Percentiles rank a stretch among this genome's conserved stretches.
These are phyloP conservation scores for Hystrix brachyura DNA, from an alignment of 2,113 vertebrate species.

Conservation along the genomic window DNA sequence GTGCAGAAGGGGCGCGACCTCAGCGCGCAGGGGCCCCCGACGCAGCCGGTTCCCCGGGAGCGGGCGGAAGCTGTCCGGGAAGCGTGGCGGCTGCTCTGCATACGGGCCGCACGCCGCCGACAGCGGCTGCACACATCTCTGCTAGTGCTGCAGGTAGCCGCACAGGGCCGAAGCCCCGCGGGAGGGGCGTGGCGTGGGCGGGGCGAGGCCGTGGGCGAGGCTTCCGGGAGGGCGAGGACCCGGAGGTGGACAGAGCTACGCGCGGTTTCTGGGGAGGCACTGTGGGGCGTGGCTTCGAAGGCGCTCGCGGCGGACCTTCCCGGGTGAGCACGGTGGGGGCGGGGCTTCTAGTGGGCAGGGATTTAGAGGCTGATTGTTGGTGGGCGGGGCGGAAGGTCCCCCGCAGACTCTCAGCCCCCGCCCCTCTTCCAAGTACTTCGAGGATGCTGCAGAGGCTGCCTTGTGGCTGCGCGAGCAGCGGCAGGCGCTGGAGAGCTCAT, in stretches of 20 bases:
- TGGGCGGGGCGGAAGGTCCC: not conserved
- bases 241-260: no score
- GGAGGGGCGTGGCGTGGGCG: rapidly evolving
- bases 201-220: not conserved
- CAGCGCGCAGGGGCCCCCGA: conserved; percentile 77
- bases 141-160: conserved; percentile 90
- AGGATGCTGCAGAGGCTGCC: conserved; percentile 88
- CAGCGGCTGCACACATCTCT: conserved; percentile 89
- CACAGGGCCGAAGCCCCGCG: no score
- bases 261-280: not conserved
- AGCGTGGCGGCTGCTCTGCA: conserved; percentile 90
- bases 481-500: conserved; percentile 87
- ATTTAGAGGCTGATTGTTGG: not conserved
- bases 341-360: not conserved
- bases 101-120: conserved; percentile 82
- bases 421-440: conserved; percentile 90
- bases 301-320: not conserved
- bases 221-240: rapidly evolving
- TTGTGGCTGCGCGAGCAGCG: conserved; percentile 92
- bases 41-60: conserved; percentile 85
- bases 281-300: not conserved
- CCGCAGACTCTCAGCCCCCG: not conserved
- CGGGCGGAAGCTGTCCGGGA: conserved; percentile 88
- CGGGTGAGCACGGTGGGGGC: rapidly evolving
- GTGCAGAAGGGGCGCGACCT: conserved; percentile 89